Percentiles rank a stretch among this genome's conserved stretches.
These are phyloP conservation scores for Ceyx cyanopectus DNA, from an alignment of 2,113 vertebrate species.

Conservation along the genomic window DNA sequence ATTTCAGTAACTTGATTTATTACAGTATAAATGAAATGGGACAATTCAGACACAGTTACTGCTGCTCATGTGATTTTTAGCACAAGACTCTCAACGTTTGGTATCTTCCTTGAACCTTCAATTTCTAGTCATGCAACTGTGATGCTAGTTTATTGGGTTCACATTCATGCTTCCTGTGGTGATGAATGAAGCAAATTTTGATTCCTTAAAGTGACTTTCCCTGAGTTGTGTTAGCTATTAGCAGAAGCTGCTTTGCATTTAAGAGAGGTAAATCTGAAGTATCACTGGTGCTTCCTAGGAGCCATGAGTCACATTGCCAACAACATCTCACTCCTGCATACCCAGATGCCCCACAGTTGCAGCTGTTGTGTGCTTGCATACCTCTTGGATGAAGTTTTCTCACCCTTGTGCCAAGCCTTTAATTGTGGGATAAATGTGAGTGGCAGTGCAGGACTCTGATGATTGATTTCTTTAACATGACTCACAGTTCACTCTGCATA, in stretches of 20 bases:
- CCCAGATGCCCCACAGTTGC: constrained; percentile 64
- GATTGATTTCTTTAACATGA: constrained; percentile 68
- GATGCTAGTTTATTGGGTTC: neutral
- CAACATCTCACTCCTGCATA: constrained; percentile 41
- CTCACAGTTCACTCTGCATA: constrained; percentile 64
- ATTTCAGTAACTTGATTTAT: neutral
- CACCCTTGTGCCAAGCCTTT: constrained; percentile 73
- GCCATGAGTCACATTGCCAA: constrained; percentile 39
- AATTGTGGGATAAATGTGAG: constrained; percentile 73
- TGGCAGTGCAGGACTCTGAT: constrained; percentile 67
- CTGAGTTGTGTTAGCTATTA: neutral
- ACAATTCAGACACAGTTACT: neutral
- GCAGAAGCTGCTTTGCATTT: neutral
- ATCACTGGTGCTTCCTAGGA: constrained; percentile 45
- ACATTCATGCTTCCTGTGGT: neutral
- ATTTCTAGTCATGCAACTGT: neutral
- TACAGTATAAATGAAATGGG: neutral
- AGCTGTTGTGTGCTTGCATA: constrained; percentile 76
- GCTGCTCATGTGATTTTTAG: neutral
- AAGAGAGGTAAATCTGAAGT: neutral
- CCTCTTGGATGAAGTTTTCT: constrained; percentile 68
- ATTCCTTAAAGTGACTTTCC: neutral
- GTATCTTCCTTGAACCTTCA: neutral
- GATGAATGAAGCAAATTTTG: neutral
- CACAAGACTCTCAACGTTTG: neutral